A percentile compares a stretch with the other conserved stretches of the same genome.
Evolutionary conservation across 2,888 invertebrate genomes (phyloP).

Genomic region (Notodonta dromedarius): DNA sequence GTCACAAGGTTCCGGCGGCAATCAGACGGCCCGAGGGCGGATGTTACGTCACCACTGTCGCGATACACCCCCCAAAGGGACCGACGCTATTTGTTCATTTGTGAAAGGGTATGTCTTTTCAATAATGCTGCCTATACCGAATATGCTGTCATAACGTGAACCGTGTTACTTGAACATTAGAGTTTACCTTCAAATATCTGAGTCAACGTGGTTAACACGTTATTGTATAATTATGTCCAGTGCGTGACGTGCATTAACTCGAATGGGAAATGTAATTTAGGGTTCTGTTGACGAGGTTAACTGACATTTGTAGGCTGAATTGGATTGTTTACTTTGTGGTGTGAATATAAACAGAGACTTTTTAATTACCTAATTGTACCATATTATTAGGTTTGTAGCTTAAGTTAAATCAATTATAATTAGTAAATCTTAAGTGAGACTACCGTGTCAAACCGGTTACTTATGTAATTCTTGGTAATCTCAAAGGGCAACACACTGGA

Average conservation of each 20-base stretch:
- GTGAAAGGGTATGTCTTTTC: too few species aligned
- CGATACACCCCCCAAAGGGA: conserved; percentile 37
- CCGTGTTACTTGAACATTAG: background rate
- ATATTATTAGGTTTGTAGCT: too few species aligned
- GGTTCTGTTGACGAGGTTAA: background rate
- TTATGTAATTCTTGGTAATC: too few species aligned
- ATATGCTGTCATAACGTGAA: background rate
- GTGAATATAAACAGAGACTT: background rate
- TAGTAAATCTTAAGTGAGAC: too few species aligned
- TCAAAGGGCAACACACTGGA: too few species aligned
- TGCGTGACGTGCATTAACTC: conserved; percentile 32
- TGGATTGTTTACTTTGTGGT: background rate
- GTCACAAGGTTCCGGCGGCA: too few species aligned
- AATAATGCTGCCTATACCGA: background rate
- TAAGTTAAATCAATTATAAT: too few species aligned
- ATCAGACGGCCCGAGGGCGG: conserved; percentile 29
- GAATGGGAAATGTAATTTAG: background rate
- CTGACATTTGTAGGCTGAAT: background rate
- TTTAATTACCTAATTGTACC: too few species aligned
- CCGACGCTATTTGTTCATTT: conserved; percentile 19
- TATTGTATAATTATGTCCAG: background rate
- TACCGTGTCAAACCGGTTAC: too few species aligned
- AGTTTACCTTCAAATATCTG: background rate
- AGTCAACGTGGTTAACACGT: background rate
- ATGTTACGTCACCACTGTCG: conserved; percentile 61